phyloP scores from a whole-genome alignment of 2,797 vertebrate species.

The Ceyx erithaca region DNA sequence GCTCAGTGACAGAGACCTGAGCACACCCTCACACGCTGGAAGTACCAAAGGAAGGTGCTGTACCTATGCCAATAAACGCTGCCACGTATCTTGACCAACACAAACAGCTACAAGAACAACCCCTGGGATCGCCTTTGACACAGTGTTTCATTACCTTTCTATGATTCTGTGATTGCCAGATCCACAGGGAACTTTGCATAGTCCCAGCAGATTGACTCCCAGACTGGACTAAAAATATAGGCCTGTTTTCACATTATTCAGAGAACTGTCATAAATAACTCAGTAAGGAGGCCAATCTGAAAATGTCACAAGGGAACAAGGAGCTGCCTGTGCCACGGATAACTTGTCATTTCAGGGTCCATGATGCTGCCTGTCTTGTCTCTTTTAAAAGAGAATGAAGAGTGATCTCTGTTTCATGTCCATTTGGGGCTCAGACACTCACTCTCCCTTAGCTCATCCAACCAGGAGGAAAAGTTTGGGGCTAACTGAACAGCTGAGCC shows the following conservation, averaged over 20 bases:
- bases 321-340: accelerated
- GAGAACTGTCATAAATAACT: background rate
- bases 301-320: accelerated
- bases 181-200: background rate
- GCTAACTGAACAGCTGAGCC: background rate
- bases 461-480: background rate
- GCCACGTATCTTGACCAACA: background rate
- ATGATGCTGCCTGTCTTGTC: background rate
- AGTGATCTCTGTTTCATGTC: background rate
- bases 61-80: background rate
- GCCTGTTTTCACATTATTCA: background rate
- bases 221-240: background rate
- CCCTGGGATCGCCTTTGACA: background rate
- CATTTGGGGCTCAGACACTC: background rate
- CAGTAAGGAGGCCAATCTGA: accelerated
- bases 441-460: background rate
- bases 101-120: background rate
- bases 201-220: background rate
- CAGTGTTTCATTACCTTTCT: background rate
- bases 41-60: background rate
- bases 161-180: background rate
- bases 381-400: background rate
- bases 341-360: background rate
- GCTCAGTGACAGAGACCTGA: background rate
- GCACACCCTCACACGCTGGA: background rate